Evolutionary conservation across 2,888 invertebrate species (phyloP), one percentile per base, ranked within the genome.

Genomic region (Trichacis sp.): DNA sequence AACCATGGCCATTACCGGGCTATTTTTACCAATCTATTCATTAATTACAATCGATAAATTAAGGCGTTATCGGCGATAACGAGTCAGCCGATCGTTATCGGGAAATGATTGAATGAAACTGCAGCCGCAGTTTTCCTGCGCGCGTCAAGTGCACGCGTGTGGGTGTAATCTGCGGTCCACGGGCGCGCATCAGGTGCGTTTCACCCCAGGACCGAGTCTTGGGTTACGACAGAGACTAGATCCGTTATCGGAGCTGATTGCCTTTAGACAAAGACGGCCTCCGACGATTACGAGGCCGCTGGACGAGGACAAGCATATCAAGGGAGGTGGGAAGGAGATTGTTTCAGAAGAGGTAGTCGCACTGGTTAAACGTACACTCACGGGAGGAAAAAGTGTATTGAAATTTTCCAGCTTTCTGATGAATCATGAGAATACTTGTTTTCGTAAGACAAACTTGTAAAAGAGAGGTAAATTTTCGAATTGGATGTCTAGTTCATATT

Each of bases 221-320:
- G 87, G 87, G 69, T 83, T 83, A 81, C 81, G 83, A 82, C 82
- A 83, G 81, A 68, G 71, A 77, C 75, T 73, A 75, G 81, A 78
- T 77, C 83, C 81, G 83, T 83, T 83, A 83, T 83, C 82, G 81
- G 77, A 77, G 78, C 79, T 82, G 81, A 83, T 81, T 83, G 81
- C 80, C 77, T 74, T 72, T 74, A 75, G 75, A 81, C 78, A 77
- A 78, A 80, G 81, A 80, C 76, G 64, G 67, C 64, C 71, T 69
- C 70, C n/a, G n/a, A n/a, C n/a, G n/a, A n/a, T n/a, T n/a, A n/a
- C n/a, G n/a, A n/a, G n/a, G n/a, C n/a, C n/a, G n/a, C n/a, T n/a
- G n/a, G n/a, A n/a, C n/a, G n/a, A n/a, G n/a, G n/a, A n/a, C n/a
- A n/a, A n/a, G n/a, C n/a, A n/a, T n/a, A n/a, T n/a, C n/a, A n/a